phyloP scores from a whole-genome alignment of 2,797 vertebrate genomes.

The Crypturellus tataupa region DNA sequence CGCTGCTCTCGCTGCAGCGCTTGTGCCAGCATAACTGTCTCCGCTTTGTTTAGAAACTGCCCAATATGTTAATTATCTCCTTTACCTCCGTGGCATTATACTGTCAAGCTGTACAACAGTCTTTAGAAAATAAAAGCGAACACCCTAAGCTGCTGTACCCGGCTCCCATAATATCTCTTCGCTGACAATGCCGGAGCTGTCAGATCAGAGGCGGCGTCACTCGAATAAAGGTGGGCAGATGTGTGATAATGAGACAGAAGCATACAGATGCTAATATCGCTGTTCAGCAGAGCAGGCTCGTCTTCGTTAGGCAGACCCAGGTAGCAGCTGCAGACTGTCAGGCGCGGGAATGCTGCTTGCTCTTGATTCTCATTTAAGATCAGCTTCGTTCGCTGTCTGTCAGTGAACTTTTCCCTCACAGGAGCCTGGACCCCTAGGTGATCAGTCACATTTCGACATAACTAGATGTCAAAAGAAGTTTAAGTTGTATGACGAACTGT shows the following conservation, averaged over 20 bases:
- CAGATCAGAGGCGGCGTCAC: constrained; percentile 88
- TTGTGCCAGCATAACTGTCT: constrained; percentile 60
- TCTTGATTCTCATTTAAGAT: constrained; percentile 93
- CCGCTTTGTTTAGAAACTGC: constrained; percentile 82
- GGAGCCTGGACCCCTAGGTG: constrained; percentile 89
- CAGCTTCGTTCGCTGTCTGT: constrained; percentile 85
- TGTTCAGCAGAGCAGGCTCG: constrained; percentile 85
- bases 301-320: constrained; percentile 94
- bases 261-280: constrained; percentile 96
- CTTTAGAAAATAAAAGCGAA: constrained; percentile 86
- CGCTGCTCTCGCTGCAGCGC: background rate
- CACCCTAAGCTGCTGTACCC: constrained; percentile 81
- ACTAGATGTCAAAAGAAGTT: constrained; percentile 91
- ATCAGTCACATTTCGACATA: constrained; percentile 92
- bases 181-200: constrained; percentile 91
- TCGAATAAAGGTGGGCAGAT: constrained; percentile 97
- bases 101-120: constrained; percentile 88
- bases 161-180: constrained; percentile 80
- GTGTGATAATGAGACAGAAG: constrained; percentile 99
- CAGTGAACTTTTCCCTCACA: constrained; percentile 88
- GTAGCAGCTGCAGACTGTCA: constrained; percentile 97
- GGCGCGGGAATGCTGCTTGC: constrained; percentile 82
- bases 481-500: constrained; percentile 83
- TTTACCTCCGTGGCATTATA: constrained; percentile 86
- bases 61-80: constrained; percentile 90